phyloP scores from a whole-genome alignment of 2,888 invertebrate genomes.

The Ectropis crepuscularia region DNA sequence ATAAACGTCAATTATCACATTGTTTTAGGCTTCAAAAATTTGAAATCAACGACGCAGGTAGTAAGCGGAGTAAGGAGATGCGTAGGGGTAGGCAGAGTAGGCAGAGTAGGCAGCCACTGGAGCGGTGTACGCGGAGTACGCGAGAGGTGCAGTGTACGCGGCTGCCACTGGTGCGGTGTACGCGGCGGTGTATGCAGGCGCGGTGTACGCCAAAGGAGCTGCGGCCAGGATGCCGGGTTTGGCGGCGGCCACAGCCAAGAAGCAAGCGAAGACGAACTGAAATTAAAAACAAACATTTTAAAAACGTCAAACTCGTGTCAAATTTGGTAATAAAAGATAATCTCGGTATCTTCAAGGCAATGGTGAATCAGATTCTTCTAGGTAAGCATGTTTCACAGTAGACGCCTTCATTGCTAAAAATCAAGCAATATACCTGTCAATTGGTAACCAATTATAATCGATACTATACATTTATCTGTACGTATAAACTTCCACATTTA shows the following conservation, averaged over 20 bases:
- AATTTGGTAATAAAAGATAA: too few species aligned
- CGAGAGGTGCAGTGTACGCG: conserved; percentile 53
- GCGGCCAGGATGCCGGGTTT: conserved; percentile 55
- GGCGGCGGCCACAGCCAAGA: conserved; percentile 66
- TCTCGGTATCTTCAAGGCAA: too few species aligned
- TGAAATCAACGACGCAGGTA: conserved; percentile 50
- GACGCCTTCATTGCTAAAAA: too few species aligned
- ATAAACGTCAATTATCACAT: conserved; percentile 18
- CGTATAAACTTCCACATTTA: too few species aligned
- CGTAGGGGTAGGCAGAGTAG: conserved; percentile 48
- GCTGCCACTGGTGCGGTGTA: conserved; percentile 48
- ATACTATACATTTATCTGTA: too few species aligned
- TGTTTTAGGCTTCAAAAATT: not conserved
- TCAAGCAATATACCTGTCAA: too few species aligned
- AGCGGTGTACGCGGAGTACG: conserved; percentile 53
- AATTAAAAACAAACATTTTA: conserved; percentile 33
- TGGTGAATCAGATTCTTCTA: too few species aligned
- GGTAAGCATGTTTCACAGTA: too few species aligned
- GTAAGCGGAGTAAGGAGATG: conserved; percentile 46
- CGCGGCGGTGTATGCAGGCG: conserved; percentile 22
- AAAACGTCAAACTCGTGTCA: too few species aligned
- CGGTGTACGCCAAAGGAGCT: conserved; percentile 52
- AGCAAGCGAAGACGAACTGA: conserved; percentile 67
- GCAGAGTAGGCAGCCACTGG: conserved; percentile 54
- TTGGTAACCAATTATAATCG: too few species aligned